Evolutionary conservation across 2,797 vertebrate species (phyloP), one percentile per base, ranked within the genome.

Genomic region (Tarsius wallacei): DNA sequence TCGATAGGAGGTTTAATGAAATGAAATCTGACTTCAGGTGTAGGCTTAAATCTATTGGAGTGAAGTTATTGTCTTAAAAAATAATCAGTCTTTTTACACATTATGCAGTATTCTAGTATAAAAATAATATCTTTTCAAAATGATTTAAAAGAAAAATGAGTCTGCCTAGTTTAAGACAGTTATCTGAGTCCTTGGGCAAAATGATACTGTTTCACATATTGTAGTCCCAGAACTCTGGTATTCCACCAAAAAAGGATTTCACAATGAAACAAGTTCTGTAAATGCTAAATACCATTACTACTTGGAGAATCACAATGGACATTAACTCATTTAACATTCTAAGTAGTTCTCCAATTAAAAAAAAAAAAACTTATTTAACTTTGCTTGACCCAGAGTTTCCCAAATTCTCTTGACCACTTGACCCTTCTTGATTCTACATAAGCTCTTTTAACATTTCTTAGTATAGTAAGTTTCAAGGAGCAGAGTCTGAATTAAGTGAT

Each of bases 1-100:
- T 91, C 71, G n/a, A 88, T 78, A 91, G 63, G 82, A 42, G 13
- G n/a, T 93, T 84, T 84, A 81, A 66, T 94, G 71, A 95, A 96
- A 80, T 51, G 42, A 42, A 42, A 42, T 42, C 19, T 19, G 15
- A 78, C 68, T 85, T 87, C 51, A 57, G 0, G 71, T 96, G 24
- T 31, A 13, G 16, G 33, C 19, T 97, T 92, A 93, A 78, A 93
- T 77, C 22, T 49, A 36, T 68, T 59, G 3, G 21, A 61, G 26
- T 95, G n/a, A 76, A 76, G 26, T 87, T 96, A 26, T 74, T 84
- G 59, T 76, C 22, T 87, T 76, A 31, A 68, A 96, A 94, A 84
- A 1, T 11, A 70, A 70, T 33, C 7, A 80, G 8, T 73, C 59
- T 81, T 86, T 42, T 63, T 88, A 63, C 15, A 78, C 12, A 14